Conservation (phyloP, 64 coral and sea anemone species). For the Cladopsammia gracilis region DNA sequence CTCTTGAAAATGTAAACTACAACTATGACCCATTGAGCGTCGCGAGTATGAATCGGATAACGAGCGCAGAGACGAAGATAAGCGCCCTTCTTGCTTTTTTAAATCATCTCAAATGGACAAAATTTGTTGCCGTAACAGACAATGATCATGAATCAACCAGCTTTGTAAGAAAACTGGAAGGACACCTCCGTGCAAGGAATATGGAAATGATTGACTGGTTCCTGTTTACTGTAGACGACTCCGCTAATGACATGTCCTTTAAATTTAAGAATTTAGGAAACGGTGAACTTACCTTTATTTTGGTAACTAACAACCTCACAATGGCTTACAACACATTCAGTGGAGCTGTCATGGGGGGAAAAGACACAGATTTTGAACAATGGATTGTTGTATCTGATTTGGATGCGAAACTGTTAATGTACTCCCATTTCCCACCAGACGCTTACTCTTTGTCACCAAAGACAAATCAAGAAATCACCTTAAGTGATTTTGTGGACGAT, state of each 20-base stretch:
- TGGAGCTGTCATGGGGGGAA: neutral
- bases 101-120: slow-evolving; percentile 27
- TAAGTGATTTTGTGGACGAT: slow-evolving; percentile 27
- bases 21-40: slow-evolving; percentile 10
- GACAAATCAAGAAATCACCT: neutral
- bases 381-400: slow-evolving; percentile 37
- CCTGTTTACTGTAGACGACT: neutral
- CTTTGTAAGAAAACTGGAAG: slow-evolving; percentile 37
- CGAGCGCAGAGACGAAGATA: neutral
- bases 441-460: neutral
- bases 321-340: neutral
- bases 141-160: slow-evolving; percentile 14
- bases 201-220: slow-evolving; percentile 19
- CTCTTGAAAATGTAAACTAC: neutral
- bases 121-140: slow-evolving; percentile 57
- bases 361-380: neutral
- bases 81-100: slow-evolving; percentile 30
- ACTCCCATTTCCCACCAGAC: neutral
- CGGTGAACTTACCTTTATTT: neutral
- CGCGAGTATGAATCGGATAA: neutral
- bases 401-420: neutral
- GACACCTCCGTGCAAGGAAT: slow-evolving; percentile 26
- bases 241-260: neutral
- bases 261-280: slow-evolving; percentile 23
- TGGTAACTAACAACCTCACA: slow-evolving; percentile 50